Conservation (phyloP, 1,140 invertebrate species). For the Matsumurasca onukii region DNA sequence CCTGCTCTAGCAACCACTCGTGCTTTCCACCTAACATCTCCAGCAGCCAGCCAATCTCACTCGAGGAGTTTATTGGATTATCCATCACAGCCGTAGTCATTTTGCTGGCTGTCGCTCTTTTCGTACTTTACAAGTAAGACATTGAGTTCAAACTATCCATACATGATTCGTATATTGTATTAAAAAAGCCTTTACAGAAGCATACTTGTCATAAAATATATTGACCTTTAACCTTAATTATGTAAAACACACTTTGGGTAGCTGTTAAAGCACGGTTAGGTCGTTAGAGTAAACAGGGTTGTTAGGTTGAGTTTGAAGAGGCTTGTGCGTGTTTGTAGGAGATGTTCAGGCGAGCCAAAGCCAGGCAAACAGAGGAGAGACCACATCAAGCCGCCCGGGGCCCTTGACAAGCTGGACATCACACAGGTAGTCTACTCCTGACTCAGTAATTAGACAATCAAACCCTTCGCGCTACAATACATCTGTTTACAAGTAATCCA, state of each 20-base stretch:
- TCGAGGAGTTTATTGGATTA: background rate
- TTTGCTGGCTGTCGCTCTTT: constrained; percentile 2
- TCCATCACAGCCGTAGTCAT: background rate
- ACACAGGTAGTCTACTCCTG: constrained; percentile 11
- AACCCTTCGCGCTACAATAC: background rate
- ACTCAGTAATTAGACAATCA: too few relatives aligned
- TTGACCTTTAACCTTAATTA: too few relatives aligned
- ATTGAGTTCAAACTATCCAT: too few relatives aligned
- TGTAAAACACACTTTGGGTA: too few relatives aligned
- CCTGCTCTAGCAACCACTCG: constrained; percentile 16
- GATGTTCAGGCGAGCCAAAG: background rate
- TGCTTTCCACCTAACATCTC: constrained; percentile 14
- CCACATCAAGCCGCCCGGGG: constrained; percentile 7
- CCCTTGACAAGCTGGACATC: constrained; percentile 13
- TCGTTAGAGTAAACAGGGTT: too few relatives aligned
- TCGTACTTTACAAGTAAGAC: constrained; percentile 11
- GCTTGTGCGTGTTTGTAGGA: too few relatives aligned
- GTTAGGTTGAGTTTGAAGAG: too few relatives aligned
- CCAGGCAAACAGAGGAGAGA: constrained; percentile 4
- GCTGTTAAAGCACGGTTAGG: too few relatives aligned
- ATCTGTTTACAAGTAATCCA: background rate
- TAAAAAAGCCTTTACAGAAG: too few relatives aligned
- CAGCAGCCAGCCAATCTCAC: background rate
- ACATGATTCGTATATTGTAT: too few relatives aligned
- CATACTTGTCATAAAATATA: too few relatives aligned